Conservation (phyloP, 2,888 invertebrate genomes). For the Girardia tigrina region DNA sequence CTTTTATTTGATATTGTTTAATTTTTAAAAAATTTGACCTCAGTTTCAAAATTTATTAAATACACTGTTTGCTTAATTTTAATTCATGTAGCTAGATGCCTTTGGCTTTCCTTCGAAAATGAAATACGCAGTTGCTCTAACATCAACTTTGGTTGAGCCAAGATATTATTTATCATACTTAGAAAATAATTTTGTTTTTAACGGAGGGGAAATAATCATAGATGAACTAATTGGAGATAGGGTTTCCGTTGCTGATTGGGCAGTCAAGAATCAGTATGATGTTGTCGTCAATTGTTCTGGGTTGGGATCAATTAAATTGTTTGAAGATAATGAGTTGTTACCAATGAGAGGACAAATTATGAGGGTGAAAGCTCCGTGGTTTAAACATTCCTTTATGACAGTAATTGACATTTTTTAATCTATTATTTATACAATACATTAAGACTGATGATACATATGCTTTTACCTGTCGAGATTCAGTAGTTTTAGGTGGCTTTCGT, state of each 20-base stretch:
- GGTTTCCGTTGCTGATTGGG: background rate
- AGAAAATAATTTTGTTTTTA: background rate
- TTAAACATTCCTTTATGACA: constrained; percentile 6
- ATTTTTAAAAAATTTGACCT: background rate
- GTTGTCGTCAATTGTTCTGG: background rate
- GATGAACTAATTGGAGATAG: background rate
- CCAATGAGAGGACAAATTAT: constrained; percentile 14
- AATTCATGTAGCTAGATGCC: background rate
- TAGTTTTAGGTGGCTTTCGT: background rate
- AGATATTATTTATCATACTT: background rate
- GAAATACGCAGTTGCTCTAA: background rate
- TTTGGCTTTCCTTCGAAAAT: background rate
- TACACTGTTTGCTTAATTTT: no score
- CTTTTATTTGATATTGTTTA: no score
- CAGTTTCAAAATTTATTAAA: no score
- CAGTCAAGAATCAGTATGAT: background rate
- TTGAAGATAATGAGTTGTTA: background rate
- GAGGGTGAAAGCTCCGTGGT: background rate
- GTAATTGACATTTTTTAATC: background rate
- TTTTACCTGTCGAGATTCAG: background rate
- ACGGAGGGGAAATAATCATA: background rate
- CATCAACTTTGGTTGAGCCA: background rate
- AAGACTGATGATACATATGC: constrained; percentile 18
- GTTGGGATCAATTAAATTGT: background rate
- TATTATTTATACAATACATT: background rate